These are phyloP conservation scores for Triops longicaudatus DNA, from an alignment of 1,140 invertebrate genomes.

Conservation along the genomic window DNA sequence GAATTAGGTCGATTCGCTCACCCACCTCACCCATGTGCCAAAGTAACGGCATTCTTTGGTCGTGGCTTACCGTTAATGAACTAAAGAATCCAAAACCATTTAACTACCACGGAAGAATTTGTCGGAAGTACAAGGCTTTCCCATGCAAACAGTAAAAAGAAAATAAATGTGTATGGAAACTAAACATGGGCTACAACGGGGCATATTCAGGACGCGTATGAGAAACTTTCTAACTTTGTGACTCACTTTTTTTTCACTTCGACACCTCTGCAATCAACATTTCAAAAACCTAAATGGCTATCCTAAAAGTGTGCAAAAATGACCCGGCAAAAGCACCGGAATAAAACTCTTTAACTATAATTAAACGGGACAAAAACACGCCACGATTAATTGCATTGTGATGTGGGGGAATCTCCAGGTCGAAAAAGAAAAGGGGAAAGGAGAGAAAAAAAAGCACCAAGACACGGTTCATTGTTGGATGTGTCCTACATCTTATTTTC, in stretches of 20 bases:
- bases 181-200: background rate
- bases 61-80: background rate
- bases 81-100: background rate
- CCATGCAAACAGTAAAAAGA: background rate
- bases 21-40: background rate
- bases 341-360: background rate
- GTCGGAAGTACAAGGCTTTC: no score
- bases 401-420: background rate
- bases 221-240: background rate
- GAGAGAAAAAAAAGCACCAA: background rate
- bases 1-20: slow-evolving; percentile 4
- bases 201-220: background rate
- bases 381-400: background rate
- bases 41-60: background rate
- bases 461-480: background rate
- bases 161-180: background rate
- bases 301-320: background rate
- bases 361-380: background rate
- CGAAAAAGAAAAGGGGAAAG: background rate
- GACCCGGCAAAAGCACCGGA: background rate
- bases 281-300: background rate
- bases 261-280: background rate
- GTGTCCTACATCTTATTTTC: slow-evolving; percentile 11
- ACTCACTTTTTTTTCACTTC: background rate
- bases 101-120: background rate